Conservation (phyloP, 2,888 invertebrate genomes). For the Meghimatium bilineatum region DNA sequence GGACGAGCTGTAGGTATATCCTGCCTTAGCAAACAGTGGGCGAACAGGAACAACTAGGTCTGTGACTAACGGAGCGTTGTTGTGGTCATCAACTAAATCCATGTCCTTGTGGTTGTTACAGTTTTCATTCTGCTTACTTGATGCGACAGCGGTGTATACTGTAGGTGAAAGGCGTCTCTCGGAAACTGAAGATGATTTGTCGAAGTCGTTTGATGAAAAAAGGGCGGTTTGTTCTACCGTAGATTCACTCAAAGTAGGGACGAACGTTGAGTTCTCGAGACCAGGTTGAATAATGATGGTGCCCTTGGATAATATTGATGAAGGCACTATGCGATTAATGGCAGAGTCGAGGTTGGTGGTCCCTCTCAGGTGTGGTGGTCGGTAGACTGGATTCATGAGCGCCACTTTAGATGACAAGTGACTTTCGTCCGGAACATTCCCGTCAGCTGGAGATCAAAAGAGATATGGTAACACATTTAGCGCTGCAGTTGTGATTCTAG, state of each 20-base stretch:
- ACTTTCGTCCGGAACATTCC: neutral
- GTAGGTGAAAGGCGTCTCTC: neutral
- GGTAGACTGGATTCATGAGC: neutral
- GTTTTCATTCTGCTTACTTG: neutral
- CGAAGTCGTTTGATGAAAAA: neutral
- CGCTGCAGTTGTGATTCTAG: too few relatives aligned
- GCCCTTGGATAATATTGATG: neutral
- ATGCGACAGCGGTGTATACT: neutral
- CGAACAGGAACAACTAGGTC: slow-evolving; percentile 25
- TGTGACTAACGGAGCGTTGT: neutral
- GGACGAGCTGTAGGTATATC: neutral
- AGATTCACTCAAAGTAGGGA: neutral
- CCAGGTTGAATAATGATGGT: neutral
- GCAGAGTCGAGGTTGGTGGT: neutral
- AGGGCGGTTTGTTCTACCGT: neutral
- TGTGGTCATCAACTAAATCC: neutral
- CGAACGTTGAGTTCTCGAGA: neutral
- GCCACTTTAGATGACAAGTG: neutral
- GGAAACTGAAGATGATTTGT: neutral
- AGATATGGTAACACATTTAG: neutral
- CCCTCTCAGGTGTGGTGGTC: neutral
- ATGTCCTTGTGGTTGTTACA: neutral
- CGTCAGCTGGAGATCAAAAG: neutral
- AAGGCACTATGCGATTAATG: neutral
- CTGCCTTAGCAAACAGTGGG: slow-evolving; percentile 22